Conservation (phyloP, 2,113 vertebrate species). For the Progne subis region DNA sequence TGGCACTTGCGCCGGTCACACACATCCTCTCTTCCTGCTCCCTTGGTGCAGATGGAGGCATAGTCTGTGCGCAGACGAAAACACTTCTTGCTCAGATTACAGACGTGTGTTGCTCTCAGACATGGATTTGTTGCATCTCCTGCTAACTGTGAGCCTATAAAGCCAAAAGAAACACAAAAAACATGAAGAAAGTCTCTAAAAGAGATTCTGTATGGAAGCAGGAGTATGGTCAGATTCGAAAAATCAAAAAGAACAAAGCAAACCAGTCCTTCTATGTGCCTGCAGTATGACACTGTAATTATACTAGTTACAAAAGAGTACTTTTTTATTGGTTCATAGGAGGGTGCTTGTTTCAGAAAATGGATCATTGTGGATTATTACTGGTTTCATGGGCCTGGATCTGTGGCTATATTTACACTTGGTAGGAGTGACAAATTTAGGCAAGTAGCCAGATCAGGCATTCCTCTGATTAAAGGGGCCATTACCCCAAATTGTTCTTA, state of each 20-base stretch:
- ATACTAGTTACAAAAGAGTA: background rate
- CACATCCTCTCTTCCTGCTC: conserved; percentile 69
- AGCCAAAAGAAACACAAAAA: background rate
- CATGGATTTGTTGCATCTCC: conserved; percentile 80
- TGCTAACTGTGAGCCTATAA: conserved; percentile 46
- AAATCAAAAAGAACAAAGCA: background rate
- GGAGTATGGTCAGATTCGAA: background rate
- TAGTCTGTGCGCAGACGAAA: conserved; percentile 90
- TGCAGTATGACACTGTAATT: background rate
- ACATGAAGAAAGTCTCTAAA: background rate
- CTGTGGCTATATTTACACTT: background rate
- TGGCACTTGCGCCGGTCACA: conserved; percentile 89
- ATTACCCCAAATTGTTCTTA: background rate
- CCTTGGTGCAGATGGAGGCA: conserved; percentile 84
- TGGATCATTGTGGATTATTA: background rate
- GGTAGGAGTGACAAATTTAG: background rate
- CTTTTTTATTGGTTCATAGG: background rate
- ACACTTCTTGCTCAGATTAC: conserved; percentile 88
- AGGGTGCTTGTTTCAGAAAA: background rate
- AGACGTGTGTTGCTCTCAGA: conserved; percentile 87
- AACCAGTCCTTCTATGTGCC: background rate
- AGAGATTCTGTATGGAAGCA: background rate
- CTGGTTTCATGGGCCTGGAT: background rate
- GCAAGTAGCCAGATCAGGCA: background rate
- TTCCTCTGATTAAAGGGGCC: background rate